Percentiles rank a stretch among this genome's conserved stretches.
phyloP scores from a whole-genome alignment of 2,888 invertebrate genomes.

The Zaprionus bogoriensis region DNA sequence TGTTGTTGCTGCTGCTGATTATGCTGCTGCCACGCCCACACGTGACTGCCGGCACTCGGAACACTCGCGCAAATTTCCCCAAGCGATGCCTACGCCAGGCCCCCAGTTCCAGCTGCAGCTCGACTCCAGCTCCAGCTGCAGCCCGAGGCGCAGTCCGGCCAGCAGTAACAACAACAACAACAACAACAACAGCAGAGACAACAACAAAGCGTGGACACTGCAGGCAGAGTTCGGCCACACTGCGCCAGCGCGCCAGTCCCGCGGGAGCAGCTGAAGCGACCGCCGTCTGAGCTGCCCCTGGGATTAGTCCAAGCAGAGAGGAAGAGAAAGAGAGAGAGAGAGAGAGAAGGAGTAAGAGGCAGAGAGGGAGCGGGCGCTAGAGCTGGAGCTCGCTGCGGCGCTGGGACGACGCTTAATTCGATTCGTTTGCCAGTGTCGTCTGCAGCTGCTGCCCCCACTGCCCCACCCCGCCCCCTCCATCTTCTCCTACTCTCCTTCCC shows the following conservation, averaged over 20 bases:
- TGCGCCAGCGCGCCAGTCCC: slow-evolving; percentile 63
- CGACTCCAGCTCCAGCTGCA: slow-evolving; percentile 8
- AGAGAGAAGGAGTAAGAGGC: background rate
- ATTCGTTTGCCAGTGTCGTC: slow-evolving; percentile 80
- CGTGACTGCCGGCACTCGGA: slow-evolving; percentile 35
- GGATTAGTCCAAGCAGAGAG: slow-evolving; percentile 7
- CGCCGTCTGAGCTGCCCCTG: slow-evolving; percentile 34
- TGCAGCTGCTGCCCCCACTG: slow-evolving; percentile 50
- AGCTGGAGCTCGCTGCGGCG: background rate
- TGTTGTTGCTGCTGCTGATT: slow-evolving; percentile 40
- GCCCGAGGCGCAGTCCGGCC: slow-evolving; percentile 9
- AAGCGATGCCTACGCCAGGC: slow-evolving; percentile 60
- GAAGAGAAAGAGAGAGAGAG: slow-evolving; percentile 4
- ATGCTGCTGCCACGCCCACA: slow-evolving; percentile 48
- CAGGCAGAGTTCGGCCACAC: slow-evolving; percentile 37
- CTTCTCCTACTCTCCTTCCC: background rate
- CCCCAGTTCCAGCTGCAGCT: slow-evolving; percentile 40
- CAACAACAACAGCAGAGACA: slow-evolving; percentile 27
- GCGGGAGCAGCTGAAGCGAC: slow-evolving; percentile 61
- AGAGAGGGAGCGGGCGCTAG: background rate
- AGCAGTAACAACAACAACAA: slow-evolving; percentile 11
- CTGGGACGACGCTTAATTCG: slow-evolving; percentile 80
- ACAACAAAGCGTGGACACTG: slow-evolving; percentile 43
- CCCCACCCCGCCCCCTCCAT: slow-evolving; percentile 4
- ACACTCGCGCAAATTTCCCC: slow-evolving; percentile 74